Evolutionary conservation across 2,797 vertebrate species (phyloP).

Genomic region (Trachops cirrhosus): DNA sequence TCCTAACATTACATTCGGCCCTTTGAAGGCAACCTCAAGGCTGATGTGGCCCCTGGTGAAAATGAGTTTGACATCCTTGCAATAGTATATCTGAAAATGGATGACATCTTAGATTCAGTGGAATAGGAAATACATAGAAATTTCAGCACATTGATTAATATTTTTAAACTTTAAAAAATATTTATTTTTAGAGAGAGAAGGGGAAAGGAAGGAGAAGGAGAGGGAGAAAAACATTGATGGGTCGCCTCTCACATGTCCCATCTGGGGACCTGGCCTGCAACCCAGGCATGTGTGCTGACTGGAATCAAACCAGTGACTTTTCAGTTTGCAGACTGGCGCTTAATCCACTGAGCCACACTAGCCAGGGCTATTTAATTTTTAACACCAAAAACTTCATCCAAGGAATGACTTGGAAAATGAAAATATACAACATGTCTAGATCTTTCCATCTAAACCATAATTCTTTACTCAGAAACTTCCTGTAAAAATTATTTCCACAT

Average conservation of each 20-base stretch:
- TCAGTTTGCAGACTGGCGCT: too few relatives aligned
- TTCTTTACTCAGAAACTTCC: conserved; percentile 6
- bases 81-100: background rate
- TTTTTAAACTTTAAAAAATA: background rate
- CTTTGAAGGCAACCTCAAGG: too few relatives aligned
- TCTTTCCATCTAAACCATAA: conserved; percentile 11
- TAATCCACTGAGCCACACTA: too few relatives aligned
- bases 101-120: background rate
- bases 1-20: too few relatives aligned
- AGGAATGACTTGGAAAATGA: background rate
- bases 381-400: background rate
- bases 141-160: background rate
- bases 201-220: background rate
- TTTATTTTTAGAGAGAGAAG: background rate
- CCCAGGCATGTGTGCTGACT: too few relatives aligned
- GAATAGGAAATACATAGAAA: background rate
- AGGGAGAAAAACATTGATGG: background rate
- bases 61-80: background rate
- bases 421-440: background rate
- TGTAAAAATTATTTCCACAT: background rate
- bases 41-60: too few relatives aligned
- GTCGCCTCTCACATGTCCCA: too few relatives aligned
- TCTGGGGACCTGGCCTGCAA: too few relatives aligned
- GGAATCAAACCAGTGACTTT: too few relatives aligned
- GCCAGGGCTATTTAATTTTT: background rate